These are phyloP conservation scores for Cryptocheilus praepositus DNA, from an alignment of 2,888 invertebrate species.

Conservation along the genomic window DNA sequence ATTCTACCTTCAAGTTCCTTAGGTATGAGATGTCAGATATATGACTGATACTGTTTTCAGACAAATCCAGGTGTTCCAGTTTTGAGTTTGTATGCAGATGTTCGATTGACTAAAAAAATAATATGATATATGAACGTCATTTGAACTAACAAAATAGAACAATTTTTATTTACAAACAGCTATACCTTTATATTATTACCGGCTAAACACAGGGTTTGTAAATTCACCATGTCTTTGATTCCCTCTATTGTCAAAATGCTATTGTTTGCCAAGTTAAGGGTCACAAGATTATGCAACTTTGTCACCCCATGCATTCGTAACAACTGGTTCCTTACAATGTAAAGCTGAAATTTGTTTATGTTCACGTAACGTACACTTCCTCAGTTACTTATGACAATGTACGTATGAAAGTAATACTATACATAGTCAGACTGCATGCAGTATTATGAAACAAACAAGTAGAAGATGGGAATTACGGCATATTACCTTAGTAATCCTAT, in stretches of 20 bases:
- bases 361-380: background rate
- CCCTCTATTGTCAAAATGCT: constrained; percentile 93
- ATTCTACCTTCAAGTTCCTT: constrained; percentile 85
- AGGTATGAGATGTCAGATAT: constrained; percentile 90
- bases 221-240: constrained; percentile 86
- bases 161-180: constrained; percentile 7
- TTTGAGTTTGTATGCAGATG: constrained; percentile 88
- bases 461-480: background rate
- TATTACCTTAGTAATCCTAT: constrained; percentile 84
- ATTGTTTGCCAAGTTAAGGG: constrained; percentile 90
- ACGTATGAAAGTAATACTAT: background rate
- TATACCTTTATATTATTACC: constrained; percentile 91
- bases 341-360: constrained; percentile 79
- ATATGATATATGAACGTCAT: background rate
- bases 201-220: constrained; percentile 88
- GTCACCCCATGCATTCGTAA: constrained; percentile 92
- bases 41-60: constrained; percentile 91
- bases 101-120: constrained; percentile 82
- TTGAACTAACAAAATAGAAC: background rate
- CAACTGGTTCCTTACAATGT: constrained; percentile 89
- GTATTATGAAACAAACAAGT: background rate
- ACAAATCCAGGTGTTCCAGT: constrained; percentile 90
- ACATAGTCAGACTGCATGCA: too few species aligned
- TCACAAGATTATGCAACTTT: constrained; percentile 85
- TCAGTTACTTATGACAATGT: background rate